A percentile compares a stretch with the other conserved stretches of the same genome.
Evolutionary conservation across 2,888 invertebrate species (phyloP).

Genomic region (Baronia brevicornis): DNA sequence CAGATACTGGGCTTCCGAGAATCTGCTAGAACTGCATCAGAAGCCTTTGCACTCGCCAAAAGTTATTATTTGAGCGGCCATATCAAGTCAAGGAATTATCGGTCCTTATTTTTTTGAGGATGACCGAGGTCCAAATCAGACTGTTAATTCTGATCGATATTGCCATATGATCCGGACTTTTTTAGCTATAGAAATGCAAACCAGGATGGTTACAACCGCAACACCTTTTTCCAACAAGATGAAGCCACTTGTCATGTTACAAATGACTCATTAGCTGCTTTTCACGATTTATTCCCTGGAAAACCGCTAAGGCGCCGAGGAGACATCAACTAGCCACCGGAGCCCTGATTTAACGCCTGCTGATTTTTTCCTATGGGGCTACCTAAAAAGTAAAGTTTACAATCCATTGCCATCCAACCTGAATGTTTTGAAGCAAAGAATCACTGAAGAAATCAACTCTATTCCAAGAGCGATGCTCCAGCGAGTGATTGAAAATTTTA

Average conservation of each 20-base stretch:
- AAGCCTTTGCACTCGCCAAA: slow-evolving; percentile 18
- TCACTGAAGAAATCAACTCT: slow-evolving; percentile 24
- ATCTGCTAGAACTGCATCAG: slow-evolving; percentile 21
- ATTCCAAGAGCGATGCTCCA: slow-evolving; percentile 24
- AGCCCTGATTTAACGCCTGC: slow-evolving; percentile 23
- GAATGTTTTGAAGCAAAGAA: slow-evolving; percentile 22
- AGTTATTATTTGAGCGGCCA: slow-evolving; percentile 10
- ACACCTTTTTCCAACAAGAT: slow-evolving; percentile 25
- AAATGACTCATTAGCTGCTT: slow-evolving; percentile 24
- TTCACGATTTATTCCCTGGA: slow-evolving; percentile 24
- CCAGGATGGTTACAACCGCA: slow-evolving; percentile 22
- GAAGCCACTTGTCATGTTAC: slow-evolving; percentile 24
- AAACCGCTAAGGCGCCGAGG: slow-evolving; percentile 24
- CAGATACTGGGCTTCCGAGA: slow-evolving; percentile 15
- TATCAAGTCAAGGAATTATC: slow-evolving; percentile 17
- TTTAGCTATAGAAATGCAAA: slow-evolving; percentile 24
- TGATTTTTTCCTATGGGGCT: slow-evolving; percentile 23
- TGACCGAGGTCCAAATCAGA: slow-evolving; percentile 18
- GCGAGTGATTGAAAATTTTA: slow-evolving; percentile 20
- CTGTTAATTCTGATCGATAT: slow-evolving; percentile 20
- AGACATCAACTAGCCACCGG: slow-evolving; percentile 23
- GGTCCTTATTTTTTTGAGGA: slow-evolving; percentile 23
- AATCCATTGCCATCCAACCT: slow-evolving; percentile 21
- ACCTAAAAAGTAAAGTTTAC: slow-evolving; percentile 24
- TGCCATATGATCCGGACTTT: slow-evolving; percentile 22